Conservation (phyloP, 30 jellyfish, hydroid and myxozoan species). For the Chironex yamaguchii region DNA sequence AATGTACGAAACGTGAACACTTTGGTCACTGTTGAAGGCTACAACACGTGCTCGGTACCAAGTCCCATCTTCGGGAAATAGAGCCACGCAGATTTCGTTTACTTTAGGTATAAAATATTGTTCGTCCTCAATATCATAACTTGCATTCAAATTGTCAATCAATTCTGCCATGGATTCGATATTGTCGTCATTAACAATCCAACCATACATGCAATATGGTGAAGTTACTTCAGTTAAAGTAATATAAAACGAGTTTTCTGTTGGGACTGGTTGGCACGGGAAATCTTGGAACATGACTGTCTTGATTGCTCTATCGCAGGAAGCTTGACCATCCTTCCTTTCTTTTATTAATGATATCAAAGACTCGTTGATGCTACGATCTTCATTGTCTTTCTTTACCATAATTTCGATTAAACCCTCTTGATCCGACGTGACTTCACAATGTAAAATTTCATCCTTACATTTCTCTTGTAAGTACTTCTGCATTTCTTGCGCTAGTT, state of each 20-base stretch:
- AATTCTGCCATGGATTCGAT: slow-evolving; percentile 38
- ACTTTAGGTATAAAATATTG: slow-evolving; percentile 45
- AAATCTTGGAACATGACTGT: slow-evolving; percentile 63
- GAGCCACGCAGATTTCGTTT: slow-evolving; percentile 85
- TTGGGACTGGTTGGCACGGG: slow-evolving; percentile 82
- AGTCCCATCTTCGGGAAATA: slow-evolving; percentile 59
- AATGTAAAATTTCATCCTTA: not conserved
- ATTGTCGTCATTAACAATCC: slow-evolving; percentile 58
- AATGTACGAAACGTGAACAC: slow-evolving; percentile 31
- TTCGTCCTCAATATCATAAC: not conserved
- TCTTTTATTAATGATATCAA: not conserved
- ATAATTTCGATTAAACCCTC: too few relatives aligned
- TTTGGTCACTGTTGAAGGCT: slow-evolving; percentile 36
- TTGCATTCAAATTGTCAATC: slow-evolving; percentile 14
- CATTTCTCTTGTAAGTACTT: not conserved
- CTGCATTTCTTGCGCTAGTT: not conserved
- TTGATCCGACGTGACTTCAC: too few relatives aligned
- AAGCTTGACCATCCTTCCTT: not conserved
- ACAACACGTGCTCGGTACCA: slow-evolving; percentile 83
- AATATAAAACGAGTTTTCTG: slow-evolving; percentile 61
- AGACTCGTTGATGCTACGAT: too few relatives aligned
- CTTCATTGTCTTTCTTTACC: not conserved
- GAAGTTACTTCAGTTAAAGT: slow-evolving; percentile 81
- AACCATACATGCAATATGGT: slow-evolving; percentile 78
- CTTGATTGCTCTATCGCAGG: too few relatives aligned